phyloP scores from a whole-genome alignment of 2,888 invertebrate species.

The Cerceris ruficornis region DNA sequence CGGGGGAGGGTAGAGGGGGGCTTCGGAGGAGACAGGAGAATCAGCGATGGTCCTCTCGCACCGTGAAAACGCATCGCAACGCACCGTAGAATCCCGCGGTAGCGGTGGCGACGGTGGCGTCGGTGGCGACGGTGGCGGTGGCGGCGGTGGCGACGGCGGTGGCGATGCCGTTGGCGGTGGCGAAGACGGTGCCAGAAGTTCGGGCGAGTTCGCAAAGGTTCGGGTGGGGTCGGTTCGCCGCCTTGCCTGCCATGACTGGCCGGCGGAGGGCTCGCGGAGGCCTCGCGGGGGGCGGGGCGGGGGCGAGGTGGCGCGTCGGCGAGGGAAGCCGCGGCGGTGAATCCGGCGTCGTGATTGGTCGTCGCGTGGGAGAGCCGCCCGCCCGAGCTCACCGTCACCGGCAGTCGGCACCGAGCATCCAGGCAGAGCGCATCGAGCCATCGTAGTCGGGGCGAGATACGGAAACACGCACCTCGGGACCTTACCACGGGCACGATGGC shows the following conservation, averaged over 20 bases:
- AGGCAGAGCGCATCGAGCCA: conserved; percentile 73
- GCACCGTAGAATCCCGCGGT: not conserved
- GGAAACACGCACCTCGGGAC: conserved; percentile 64
- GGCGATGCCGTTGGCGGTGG: not conserved
- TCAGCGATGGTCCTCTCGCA: conserved; percentile 5
- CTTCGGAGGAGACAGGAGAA: not conserved
- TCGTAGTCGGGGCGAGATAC: conserved; percentile 58
- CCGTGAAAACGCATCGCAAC: conserved; percentile 7
- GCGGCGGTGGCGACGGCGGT: conserved; percentile 9
- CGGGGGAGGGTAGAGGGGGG: not conserved
- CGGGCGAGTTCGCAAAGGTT: conserved; percentile 66
- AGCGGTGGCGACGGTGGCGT: not conserved
- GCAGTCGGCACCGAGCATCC: conserved; percentile 79
- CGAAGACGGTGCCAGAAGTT: conserved; percentile 38
- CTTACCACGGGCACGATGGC: conserved; percentile 73
- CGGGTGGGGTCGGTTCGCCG: conserved; percentile 64
- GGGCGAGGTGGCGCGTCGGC: conserved; percentile 70
- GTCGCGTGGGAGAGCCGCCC: conserved; percentile 80
- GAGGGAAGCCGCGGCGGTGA: conserved; percentile 76
- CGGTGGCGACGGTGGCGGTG: conserved; percentile 19
- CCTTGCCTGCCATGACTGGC: conserved; percentile 79
- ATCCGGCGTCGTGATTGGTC: conserved; percentile 79
- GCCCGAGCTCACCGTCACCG: conserved; percentile 78
- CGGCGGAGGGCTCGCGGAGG: conserved; percentile 60
- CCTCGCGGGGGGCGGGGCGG: conserved; percentile 61